Percentiles rank a stretch among this genome's conserved stretches.
Conservation (phyloP, 2,113 vertebrate genomes). For the Periophthalmodon schlosseri region DNA sequence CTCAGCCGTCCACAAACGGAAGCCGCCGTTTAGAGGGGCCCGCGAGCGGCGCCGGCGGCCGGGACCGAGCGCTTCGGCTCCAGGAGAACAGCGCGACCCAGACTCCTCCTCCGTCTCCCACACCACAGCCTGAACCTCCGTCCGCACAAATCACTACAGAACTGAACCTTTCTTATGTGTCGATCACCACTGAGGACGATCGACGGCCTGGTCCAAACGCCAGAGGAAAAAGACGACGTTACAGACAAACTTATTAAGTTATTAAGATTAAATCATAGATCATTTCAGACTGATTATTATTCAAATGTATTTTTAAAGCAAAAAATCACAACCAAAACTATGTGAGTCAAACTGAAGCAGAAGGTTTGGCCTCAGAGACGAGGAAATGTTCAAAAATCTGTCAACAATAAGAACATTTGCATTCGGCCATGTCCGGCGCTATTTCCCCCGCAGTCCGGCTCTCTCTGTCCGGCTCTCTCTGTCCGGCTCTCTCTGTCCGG, state of each 20-base stretch:
- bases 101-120: too few species aligned
- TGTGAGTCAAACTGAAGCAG: background rate
- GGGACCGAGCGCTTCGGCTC: conserved; percentile 11
- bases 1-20: conserved; percentile 22
- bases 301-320: background rate
- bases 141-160: background rate
- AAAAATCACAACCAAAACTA: background rate
- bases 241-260: too few species aligned
- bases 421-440: background rate
- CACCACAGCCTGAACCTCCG: too few species aligned
- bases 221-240: too few species aligned
- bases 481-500: background rate
- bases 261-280: background rate
- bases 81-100: too few species aligned
- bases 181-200: background rate
- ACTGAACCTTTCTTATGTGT: background rate
- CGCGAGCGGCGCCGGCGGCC: conserved; percentile 4
- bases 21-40: conserved; percentile 1
- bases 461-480: background rate
- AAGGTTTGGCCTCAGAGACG: background rate
- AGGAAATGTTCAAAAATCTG: background rate
- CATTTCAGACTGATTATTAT: background rate
- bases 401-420: background rate
- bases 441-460: conserved; percentile 4
- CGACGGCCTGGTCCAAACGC: background rate